Base-by-base conservation (phyloP, 2,113 vertebrate species). In the Atherinomorus stipes region DNA sequence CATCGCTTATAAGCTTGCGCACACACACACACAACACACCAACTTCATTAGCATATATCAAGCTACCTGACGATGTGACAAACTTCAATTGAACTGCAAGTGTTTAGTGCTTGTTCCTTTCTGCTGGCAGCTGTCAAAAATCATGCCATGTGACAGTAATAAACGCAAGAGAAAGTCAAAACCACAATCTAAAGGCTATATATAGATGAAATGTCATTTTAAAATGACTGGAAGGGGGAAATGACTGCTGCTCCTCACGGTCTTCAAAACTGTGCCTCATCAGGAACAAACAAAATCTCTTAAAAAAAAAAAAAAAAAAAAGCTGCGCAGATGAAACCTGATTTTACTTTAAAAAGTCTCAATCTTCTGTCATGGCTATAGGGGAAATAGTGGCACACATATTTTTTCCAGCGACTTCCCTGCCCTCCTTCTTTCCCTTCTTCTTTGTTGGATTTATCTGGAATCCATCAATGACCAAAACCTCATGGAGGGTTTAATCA, bases 191-290 rank as follows among this genome's bases (percentile, higher is more conserved):
- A 79, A 92, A 89, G 85, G 89, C 92, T 93, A 94, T 95, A 93
- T 93, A 93, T 94, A 95, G 93, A 93, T 93, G 88, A 95, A 92
- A 91, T 87, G 87, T 92, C 91, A 91, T 87, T 94, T 93, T 92
- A 91, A 88, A 88, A 91, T 87, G 80, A 87, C 81, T 85, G 81
- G 76, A 78, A 74, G 77, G 80, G 78, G 78, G 54, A 81, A 81
- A 84, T 56, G 71, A 78, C 86, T 84, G 65, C 80, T 65, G 76
- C 76, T 84, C 70, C 78, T 83, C 71, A 62, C 83, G 73, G 71
- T 74, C 81, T 88, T 92, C 87, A 91, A 89, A 88, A 89, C 83
- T 37, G 64, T 21, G 18, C 75, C 88, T 91, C 83, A 90, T 92
- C 85, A 75, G 80, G 70, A 91, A 89, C 81, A 90, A 87, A 85